A percentile compares a stretch with the other conserved stretches of the same genome.
Conservation (phyloP, 2,797 vertebrate genomes). For the Glossophaga mutica region DNA sequence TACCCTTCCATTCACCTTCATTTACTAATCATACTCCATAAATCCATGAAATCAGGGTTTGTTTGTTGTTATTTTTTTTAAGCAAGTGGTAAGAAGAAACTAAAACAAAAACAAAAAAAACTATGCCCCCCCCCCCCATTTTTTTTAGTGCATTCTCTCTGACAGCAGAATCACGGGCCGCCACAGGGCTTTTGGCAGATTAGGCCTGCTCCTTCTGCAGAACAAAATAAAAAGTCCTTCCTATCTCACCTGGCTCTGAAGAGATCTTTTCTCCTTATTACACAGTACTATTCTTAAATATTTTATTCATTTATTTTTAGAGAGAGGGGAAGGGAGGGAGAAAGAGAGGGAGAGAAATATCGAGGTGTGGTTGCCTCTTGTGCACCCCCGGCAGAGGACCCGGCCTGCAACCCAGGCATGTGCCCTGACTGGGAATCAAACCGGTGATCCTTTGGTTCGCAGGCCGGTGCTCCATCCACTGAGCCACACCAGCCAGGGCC, state of each 20-base stretch:
- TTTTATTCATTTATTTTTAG: neutral
- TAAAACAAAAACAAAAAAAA: neutral
- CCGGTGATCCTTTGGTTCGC: too few species aligned
- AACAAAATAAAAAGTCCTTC: neutral
- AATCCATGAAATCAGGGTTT: neutral
- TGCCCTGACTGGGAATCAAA: too few species aligned
- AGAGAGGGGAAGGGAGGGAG: too few species aligned
- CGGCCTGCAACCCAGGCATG: too few species aligned
- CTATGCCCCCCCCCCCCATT: too few species aligned
- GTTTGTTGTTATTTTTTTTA: neutral
- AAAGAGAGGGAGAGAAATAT: too few species aligned
- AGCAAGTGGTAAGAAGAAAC: neutral
- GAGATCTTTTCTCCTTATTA: constrained; percentile 24
- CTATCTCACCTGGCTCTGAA: neutral
- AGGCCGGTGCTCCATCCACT: too few species aligned
- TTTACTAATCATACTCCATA: neutral
- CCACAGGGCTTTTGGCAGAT: neutral
- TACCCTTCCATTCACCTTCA: neutral
- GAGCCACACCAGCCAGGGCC: too few species aligned
- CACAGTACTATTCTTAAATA: neutral
- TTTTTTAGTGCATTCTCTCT: neutral
- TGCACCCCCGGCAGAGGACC: too few species aligned
- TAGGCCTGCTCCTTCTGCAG: neutral
- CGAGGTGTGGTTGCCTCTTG: too few species aligned
- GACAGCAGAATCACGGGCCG: neutral